Conservation (phyloP, 2,888 invertebrate genomes). For the Liodrosophila aerea region DNA sequence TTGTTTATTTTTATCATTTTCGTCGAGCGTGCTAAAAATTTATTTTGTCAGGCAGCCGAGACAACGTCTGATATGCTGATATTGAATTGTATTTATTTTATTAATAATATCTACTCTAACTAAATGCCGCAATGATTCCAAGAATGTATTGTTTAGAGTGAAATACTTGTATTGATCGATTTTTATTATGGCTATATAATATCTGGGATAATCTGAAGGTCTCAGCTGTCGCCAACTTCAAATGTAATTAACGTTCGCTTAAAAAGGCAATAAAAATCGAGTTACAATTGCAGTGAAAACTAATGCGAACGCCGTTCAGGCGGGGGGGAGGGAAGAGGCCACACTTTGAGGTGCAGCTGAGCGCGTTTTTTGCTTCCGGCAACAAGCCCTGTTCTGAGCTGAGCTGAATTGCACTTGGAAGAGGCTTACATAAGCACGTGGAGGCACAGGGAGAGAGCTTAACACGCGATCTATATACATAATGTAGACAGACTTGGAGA, state of each 20-base stretch:
- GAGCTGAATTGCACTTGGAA: no score
- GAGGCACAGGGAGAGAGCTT: not conserved
- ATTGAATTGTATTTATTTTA: constrained; percentile 7
- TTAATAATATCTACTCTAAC: constrained; percentile 1
- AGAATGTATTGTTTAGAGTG: constrained; percentile 4
- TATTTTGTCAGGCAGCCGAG: constrained; percentile 44
- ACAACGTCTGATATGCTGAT: constrained; percentile 25
- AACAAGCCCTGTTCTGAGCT: constrained; percentile 41
- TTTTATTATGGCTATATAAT: not conserved
- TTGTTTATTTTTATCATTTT: constrained; percentile 71
- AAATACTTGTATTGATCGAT: not conserved
- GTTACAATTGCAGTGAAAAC: not conserved
- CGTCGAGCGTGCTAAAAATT: constrained; percentile 66
- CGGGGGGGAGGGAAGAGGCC: not conserved
- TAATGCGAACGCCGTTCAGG: not conserved
- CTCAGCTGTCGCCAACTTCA: constrained; percentile 31
- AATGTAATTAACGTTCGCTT: constrained; percentile 37
- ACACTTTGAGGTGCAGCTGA: not conserved
- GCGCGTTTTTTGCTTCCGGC: constrained; percentile 37
- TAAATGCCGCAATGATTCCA: no score
- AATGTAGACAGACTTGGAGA: constrained; percentile 51
- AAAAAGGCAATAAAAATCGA: constrained; percentile 24
- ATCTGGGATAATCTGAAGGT: constrained; percentile 3
- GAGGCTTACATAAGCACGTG: not conserved
- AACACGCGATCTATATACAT: constrained; percentile 55